phyloP scores from a whole-genome alignment of 2,113 vertebrate species.

The Podocnemis expansa region DNA sequence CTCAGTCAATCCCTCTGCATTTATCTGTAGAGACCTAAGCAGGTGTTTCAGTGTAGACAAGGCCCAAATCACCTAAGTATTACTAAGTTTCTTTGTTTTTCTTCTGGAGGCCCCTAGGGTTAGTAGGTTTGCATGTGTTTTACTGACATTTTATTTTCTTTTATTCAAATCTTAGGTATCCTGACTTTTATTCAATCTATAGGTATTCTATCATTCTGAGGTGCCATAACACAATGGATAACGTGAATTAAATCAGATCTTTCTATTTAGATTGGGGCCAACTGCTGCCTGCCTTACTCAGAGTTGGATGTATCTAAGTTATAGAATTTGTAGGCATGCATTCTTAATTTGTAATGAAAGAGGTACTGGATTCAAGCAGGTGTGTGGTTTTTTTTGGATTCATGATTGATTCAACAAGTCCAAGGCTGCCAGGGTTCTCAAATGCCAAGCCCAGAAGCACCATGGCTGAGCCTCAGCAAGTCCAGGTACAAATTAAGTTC shows the following conservation, averaged over 20 bases:
- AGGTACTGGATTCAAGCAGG: too few species aligned
- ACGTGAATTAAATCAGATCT: background rate
- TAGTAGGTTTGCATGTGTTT: background rate
- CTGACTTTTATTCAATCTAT: background rate
- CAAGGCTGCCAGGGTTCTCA: too few species aligned
- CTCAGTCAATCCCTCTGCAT: too few species aligned
- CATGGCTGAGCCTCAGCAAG: too few species aligned
- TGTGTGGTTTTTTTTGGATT: too few species aligned
- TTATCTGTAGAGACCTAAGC: too few species aligned
- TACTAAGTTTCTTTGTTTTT: background rate
- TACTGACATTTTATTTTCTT: background rate
- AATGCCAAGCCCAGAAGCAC: too few species aligned
- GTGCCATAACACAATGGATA: background rate
- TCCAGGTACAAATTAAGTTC: too few species aligned
- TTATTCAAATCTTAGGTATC: background rate
- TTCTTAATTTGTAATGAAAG: background rate
- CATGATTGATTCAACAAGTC: too few species aligned
- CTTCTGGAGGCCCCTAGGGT: fast-evolving
- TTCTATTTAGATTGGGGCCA: background rate
- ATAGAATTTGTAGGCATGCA: background rate
- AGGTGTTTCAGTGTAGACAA: too few species aligned
- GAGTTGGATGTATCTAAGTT: background rate
- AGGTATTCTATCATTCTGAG: background rate
- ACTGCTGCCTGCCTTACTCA: background rate
- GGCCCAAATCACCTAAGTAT: background rate